Percentiles rank a stretch among this genome's conserved stretches.
These are phyloP conservation scores for Zosterops lateralis DNA, from an alignment of 2,113 vertebrate genomes.

Conservation along the genomic window DNA sequence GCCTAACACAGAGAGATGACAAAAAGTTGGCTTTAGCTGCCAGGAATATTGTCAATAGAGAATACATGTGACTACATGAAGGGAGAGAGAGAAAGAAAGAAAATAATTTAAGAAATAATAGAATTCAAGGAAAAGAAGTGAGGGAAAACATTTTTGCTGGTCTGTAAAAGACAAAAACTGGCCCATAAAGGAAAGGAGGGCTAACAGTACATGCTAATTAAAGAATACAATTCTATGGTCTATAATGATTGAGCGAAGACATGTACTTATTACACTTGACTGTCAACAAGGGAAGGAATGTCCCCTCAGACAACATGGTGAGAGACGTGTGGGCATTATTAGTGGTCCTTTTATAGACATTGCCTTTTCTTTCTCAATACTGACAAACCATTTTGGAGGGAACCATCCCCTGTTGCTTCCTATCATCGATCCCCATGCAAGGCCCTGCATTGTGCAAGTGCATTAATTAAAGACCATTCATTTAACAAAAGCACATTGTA, in stretches of 20 bases:
- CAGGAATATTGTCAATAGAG: neutral
- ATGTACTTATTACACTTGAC: slow-evolving; percentile 67
- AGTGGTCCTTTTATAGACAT: slow-evolving; percentile 54
- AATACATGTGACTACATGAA: neutral
- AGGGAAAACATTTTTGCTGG: slow-evolving; percentile 9
- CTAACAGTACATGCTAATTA: slow-evolving; percentile 67
- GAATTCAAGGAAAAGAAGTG: neutral
- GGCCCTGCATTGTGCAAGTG: slow-evolving; percentile 32
- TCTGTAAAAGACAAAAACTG: slow-evolving; percentile 1
- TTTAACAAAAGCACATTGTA: slow-evolving; percentile 50
- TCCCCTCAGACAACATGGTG: slow-evolving; percentile 66
- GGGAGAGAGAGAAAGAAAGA: neutral
- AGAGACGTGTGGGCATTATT: slow-evolving; percentile 76
- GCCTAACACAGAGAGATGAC: neutral
- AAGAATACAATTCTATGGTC: slow-evolving; percentile 63
- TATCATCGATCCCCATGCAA: slow-evolving; percentile 66
- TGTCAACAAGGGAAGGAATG: slow-evolving; percentile 64
- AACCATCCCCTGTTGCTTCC: slow-evolving; percentile 65
- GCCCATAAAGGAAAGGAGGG: slow-evolving; percentile 19
- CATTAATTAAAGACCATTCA: slow-evolving; percentile 66
- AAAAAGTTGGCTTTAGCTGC: neutral
- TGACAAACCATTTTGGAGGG: slow-evolving; percentile 65
- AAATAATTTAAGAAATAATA: neutral
- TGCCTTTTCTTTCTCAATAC: slow-evolving; percentile 61
- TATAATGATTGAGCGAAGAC: slow-evolving; percentile 64